Conservation (phyloP, 23 tunicate genomes). For the Ciona savignyi region DNA sequence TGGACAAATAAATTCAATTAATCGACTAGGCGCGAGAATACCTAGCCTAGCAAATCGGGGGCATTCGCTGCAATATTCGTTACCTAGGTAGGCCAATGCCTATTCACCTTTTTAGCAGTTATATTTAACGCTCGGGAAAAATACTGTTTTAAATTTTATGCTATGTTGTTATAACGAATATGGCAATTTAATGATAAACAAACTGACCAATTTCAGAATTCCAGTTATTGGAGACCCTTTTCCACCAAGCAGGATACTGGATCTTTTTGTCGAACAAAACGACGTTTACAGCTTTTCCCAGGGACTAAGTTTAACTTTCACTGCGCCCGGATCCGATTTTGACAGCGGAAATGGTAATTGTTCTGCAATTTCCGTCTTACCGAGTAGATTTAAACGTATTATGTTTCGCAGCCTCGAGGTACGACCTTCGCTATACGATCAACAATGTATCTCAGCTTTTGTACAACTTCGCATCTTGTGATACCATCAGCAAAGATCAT, state of each 20-base stretch:
- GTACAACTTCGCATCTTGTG: constrained; percentile 2
- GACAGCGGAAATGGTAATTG: constrained; percentile 58
- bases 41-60: too few relatives aligned
- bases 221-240: constrained; percentile 8
- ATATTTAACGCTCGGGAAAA: too few relatives aligned
- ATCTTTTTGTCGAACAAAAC: constrained; percentile 14
- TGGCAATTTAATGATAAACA: too few relatives aligned
- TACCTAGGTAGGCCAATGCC: too few relatives aligned
- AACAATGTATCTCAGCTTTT: constrained; percentile 8
- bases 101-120: too few relatives aligned
- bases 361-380: background rate
- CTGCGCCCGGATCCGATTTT: constrained; percentile 68
- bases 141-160: too few relatives aligned
- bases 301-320: constrained; percentile 26
- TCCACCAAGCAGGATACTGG: constrained; percentile 41
- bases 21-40: too few relatives aligned
- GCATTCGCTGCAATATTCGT: too few relatives aligned
- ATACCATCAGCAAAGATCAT: background rate
- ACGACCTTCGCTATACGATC: constrained; percentile 41
- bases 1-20: too few relatives aligned
- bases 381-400: background rate
- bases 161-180: too few relatives aligned
- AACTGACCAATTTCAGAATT: constrained; percentile 4
- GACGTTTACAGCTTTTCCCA: background rate
- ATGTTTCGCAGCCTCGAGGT: constrained; percentile 14